phyloP scores from a whole-genome alignment of 2,797 vertebrate genomes.

The Poliocrania exsul region DNA sequence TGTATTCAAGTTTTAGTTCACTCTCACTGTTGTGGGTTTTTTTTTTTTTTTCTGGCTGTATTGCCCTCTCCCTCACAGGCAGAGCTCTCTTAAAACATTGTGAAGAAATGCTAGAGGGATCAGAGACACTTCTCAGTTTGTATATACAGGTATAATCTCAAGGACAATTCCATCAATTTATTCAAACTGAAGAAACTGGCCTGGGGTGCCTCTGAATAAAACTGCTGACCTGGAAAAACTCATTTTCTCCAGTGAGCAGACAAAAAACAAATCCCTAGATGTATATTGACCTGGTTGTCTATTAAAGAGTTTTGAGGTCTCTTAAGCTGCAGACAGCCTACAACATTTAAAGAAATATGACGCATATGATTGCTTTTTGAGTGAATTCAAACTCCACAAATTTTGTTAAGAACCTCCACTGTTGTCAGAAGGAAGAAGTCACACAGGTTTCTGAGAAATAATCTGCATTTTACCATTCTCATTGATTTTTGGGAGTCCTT shows the following conservation, averaged over 20 bases:
- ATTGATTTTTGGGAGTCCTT: background rate
- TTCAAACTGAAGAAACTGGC: background rate
- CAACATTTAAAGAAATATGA: background rate
- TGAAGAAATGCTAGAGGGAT: background rate
- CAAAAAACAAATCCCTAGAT: background rate
- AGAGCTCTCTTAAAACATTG: background rate
- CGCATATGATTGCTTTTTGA: background rate
- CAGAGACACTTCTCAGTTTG: background rate
- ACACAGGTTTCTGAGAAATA: background rate
- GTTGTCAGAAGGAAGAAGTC: background rate
- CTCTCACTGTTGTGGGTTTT: too few species aligned
- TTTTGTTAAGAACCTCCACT: background rate
- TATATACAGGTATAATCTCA: background rate
- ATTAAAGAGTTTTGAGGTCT: background rate
- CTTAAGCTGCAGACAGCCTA: background rate
- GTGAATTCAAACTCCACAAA: background rate
- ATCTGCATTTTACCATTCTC: background rate
- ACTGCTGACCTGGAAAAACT: background rate
- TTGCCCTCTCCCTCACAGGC: background rate
- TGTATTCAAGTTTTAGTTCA: conserved; percentile 24
- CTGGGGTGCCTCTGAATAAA: background rate
- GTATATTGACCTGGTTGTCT: background rate
- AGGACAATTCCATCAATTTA: background rate
- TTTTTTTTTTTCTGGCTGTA: background rate
- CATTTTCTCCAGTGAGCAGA: background rate